phyloP scores from a whole-genome alignment of 2,113 vertebrate species.

The Phalacrocorax brasilianus region DNA sequence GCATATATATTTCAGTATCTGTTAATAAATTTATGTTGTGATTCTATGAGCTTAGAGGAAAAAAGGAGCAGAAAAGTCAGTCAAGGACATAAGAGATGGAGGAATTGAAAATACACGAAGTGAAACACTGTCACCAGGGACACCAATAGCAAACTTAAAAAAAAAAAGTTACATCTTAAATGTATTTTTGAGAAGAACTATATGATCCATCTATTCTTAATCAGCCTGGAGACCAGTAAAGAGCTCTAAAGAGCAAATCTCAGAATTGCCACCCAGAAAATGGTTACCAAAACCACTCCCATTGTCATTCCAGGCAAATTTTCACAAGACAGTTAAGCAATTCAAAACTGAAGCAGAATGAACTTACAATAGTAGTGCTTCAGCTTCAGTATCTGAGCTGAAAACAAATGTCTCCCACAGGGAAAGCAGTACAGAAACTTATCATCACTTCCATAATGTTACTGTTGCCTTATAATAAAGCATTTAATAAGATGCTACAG shows the following conservation, averaged over 20 bases:
- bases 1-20: conserved; percentile 54
- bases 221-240: not conserved
- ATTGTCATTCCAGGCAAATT: not conserved
- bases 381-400: not conserved
- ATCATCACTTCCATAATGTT: not conserved
- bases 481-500: not conserved
- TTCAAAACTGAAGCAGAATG: not conserved
- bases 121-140: not conserved
- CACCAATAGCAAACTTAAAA: not conserved
- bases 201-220: not conserved
- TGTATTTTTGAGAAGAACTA: not conserved
- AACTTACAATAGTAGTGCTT: not conserved
- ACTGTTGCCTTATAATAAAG: not conserved
- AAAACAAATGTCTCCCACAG: not conserved
- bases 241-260: not conserved
- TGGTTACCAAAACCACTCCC: not conserved
- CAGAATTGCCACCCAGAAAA: not conserved
- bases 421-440: not conserved
- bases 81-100: not conserved
- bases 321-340: not conserved
- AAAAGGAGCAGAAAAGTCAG: conserved; percentile 10
- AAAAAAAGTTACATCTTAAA: not conserved
- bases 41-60: conserved; percentile 2
- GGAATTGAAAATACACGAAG: not conserved
- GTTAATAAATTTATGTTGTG: conserved; percentile 45